Conservation (phyloP, 2,797 vertebrate species). For the Enteromius afrohamiltoni region DNA sequence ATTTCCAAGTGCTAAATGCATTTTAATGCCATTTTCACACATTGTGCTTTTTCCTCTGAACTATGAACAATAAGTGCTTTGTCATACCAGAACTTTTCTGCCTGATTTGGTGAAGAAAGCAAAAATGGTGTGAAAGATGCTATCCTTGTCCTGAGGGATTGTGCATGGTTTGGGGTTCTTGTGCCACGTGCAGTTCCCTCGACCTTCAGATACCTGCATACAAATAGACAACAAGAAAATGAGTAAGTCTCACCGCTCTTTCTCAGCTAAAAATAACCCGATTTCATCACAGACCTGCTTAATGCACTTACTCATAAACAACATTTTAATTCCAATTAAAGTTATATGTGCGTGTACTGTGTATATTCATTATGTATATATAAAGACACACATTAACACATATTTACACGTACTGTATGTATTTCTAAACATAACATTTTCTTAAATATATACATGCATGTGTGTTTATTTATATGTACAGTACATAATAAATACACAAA, state of each 20-base stretch:
- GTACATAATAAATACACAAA: too few relatives aligned
- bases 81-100: slow-evolving; percentile 93
- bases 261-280: neutral
- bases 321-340: neutral
- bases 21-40: neutral
- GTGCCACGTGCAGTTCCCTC: slow-evolving; percentile 90
- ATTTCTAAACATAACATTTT: too few relatives aligned
- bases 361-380: too few relatives aligned
- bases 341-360: too few relatives aligned
- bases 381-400: too few relatives aligned
- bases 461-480: too few relatives aligned
- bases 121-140: slow-evolving; percentile 97
- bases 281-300: neutral
- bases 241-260: neutral
- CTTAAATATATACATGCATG: too few relatives aligned
- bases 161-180: slow-evolving; percentile 88
- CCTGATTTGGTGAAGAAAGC: slow-evolving; percentile 97
- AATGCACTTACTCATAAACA: neutral
- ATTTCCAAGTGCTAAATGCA: slow-evolving; percentile 16
- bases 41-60: neutral
- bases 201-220: slow-evolving; percentile 86
- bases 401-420: too few relatives aligned
- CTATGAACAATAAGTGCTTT: neutral
- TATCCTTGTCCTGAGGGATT: slow-evolving; percentile 91
- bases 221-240: slow-evolving; percentile 5